Evolutionary conservation across 2,797 vertebrate genomes (phyloP).

Genomic region (Otolemur crassicaudatus): DNA sequence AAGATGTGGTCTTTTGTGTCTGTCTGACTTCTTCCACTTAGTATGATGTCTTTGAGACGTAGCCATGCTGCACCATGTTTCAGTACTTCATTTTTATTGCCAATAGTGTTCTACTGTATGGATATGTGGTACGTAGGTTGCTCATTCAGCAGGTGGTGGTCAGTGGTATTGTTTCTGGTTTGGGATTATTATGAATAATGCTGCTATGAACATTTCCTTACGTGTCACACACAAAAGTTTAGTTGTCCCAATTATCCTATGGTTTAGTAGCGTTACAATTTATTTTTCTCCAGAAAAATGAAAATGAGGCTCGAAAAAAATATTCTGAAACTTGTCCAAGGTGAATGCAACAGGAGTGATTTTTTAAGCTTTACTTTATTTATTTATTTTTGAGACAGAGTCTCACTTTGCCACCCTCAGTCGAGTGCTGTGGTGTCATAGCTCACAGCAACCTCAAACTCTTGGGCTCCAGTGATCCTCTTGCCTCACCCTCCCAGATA

Average conservation of each 20-base stretch:
- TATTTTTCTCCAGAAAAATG: slow-evolving; percentile 38
- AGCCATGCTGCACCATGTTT: neutral
- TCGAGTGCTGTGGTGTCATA: no score
- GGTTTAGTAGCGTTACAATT: neutral
- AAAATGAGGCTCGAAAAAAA: slow-evolving; percentile 52
- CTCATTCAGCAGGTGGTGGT: neutral
- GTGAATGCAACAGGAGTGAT: neutral
- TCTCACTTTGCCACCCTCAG: no score
- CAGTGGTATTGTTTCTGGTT: neutral
- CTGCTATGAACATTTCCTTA: neutral
- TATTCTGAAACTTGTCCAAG: neutral
- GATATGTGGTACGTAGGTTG: neutral
- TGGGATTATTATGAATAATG: neutral
- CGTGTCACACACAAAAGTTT: neutral
- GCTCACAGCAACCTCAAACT: no score
- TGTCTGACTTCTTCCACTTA: neutral
- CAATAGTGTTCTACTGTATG: neutral
- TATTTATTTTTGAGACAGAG: no score
- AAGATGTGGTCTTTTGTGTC: neutral
- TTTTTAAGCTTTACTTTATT: neutral
- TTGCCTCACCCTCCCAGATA: no score
- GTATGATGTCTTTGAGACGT: neutral
- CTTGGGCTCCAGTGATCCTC: no score
- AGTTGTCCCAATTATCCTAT: neutral
- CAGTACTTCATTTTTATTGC: neutral